A percentile compares a stretch with the other conserved stretches of the same genome.
Conservation (phyloP, 2,113 vertebrate genomes). For the Xiphophorus couchianus region DNA sequence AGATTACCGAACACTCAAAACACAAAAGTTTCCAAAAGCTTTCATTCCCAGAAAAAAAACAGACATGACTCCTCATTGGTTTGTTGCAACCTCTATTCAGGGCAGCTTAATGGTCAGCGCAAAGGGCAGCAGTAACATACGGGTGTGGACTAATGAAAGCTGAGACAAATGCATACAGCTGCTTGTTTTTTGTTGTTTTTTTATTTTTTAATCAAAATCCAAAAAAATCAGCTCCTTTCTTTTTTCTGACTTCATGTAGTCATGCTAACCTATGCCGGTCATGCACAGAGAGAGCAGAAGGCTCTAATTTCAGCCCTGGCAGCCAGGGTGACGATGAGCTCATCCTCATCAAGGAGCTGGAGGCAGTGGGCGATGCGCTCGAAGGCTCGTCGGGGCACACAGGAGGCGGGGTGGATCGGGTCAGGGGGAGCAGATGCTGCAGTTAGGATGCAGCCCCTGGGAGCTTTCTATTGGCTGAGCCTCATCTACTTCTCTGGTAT, state of each 20-base stretch:
- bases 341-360: slow-evolving; percentile 72
- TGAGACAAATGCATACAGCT: slow-evolving; percentile 25
- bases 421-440: slow-evolving; percentile 72
- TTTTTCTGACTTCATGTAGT: slow-evolving; percentile 71
- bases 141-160: slow-evolving; percentile 23
- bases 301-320: slow-evolving; percentile 78
- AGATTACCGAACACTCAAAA: slow-evolving; percentile 52
- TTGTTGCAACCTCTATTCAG: slow-evolving; percentile 9
- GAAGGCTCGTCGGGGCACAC: slow-evolving; percentile 53
- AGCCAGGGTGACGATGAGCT: slow-evolving; percentile 75
- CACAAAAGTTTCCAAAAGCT: slow-evolving; percentile 56
- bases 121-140: slow-evolving; percentile 25
- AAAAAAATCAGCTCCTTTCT: slow-evolving; percentile 57
- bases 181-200: slow-evolving; percentile 30
- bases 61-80: neutral
- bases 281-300: slow-evolving; percentile 70
- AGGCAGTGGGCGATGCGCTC: slow-evolving; percentile 66
- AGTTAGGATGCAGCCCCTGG: slow-evolving; percentile 56
- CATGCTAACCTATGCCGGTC: slow-evolving; percentile 74
- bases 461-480: slow-evolving; percentile 45
- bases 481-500: slow-evolving; percentile 48
- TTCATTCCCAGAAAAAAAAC: slow-evolving; percentile 19
- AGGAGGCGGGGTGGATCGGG: slow-evolving; percentile 22
- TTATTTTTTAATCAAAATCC: slow-evolving; percentile 38
- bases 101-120: neutral